A percentile compares a stretch with the other conserved stretches of the same genome.
phyloP scores from a whole-genome alignment of 2,888 invertebrate genomes.

The Heliconius ismenius region DNA sequence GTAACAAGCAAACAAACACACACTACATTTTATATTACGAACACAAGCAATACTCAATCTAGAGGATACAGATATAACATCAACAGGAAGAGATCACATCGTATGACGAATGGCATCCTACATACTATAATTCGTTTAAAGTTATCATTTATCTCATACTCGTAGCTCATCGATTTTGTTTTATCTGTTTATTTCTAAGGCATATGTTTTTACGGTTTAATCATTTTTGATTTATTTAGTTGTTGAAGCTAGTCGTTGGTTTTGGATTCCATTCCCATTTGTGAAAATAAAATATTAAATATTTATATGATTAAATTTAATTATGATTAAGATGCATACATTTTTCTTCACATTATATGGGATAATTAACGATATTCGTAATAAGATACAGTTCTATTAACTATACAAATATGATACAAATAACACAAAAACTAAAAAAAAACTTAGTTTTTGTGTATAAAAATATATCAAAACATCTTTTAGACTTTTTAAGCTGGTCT shows the following conservation, averaged over 20 bases:
- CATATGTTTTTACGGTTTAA: conserved; percentile 10
- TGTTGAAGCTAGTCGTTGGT: background rate
- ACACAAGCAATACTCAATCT: conserved; percentile 15
- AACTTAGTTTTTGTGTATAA: background rate
- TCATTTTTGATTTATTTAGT: background rate
- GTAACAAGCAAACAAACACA: background rate
- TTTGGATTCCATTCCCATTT: no score
- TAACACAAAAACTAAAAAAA: no score
- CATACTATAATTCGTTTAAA: conserved; percentile 27
- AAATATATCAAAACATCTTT: background rate
- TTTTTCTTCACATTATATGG: no score
- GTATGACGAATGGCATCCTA: conserved; percentile 39
- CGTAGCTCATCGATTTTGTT: conserved; percentile 13
- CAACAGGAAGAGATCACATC: conserved; percentile 35
- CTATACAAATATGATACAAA: no score
- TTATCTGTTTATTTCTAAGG: conserved; percentile 29
- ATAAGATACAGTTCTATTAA: no score
- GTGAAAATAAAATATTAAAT: no score
- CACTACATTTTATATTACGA: background rate
- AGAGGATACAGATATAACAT: conserved; percentile 37
- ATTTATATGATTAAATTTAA: no score
- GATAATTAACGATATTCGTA: no score
- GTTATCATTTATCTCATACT: conserved; percentile 25
- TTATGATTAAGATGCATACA: no score
- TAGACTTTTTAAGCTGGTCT: background rate